Percentiles rank a stretch among this genome's conserved stretches.
phyloP scores from a whole-genome alignment of 2,888 invertebrate species.

The Drosophila affinis region DNA sequence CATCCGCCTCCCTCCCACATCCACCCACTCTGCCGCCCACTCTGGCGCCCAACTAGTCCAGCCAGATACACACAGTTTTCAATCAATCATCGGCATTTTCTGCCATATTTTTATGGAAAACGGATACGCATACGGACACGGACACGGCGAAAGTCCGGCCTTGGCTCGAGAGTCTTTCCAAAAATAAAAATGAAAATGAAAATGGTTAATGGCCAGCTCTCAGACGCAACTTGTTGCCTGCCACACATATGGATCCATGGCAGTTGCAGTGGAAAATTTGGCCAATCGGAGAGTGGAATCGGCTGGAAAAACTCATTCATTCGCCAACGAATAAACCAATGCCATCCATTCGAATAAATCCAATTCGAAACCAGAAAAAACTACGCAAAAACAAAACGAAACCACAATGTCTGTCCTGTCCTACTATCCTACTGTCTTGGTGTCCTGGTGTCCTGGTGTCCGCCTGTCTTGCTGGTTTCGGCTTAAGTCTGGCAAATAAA shows the following conservation, averaged over 20 bases:
- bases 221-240: conserved; percentile 61
- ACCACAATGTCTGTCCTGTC: conserved; percentile 27
- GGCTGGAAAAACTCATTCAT: conserved; percentile 7
- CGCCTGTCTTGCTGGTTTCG: conserved; percentile 1
- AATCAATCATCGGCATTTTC: conserved; percentile 57
- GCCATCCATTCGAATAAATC: conserved; percentile 48
- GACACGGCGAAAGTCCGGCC: background rate
- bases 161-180: background rate
- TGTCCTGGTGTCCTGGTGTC: background rate
- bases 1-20: too few relatives aligned
- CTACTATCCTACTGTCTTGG: background rate
- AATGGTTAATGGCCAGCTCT: background rate
- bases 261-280: background rate
- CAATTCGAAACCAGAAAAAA: conserved; percentile 27
- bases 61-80: conserved; percentile 31
- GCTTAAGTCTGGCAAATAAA: conserved; percentile 55
- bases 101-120: background rate
- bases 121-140: background rate
- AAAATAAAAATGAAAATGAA: conserved; percentile 11
- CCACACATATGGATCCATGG: conserved; percentile 5
- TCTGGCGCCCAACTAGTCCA: background rate
- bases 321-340: conserved; percentile 49
- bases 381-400: conserved; percentile 5
- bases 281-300: background rate
- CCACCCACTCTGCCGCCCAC: background rate